A percentile compares a stretch with the other conserved stretches of the same genome.
phyloP scores from a whole-genome alignment of 2,113 vertebrate species.

The Helogale parvula region DNA sequence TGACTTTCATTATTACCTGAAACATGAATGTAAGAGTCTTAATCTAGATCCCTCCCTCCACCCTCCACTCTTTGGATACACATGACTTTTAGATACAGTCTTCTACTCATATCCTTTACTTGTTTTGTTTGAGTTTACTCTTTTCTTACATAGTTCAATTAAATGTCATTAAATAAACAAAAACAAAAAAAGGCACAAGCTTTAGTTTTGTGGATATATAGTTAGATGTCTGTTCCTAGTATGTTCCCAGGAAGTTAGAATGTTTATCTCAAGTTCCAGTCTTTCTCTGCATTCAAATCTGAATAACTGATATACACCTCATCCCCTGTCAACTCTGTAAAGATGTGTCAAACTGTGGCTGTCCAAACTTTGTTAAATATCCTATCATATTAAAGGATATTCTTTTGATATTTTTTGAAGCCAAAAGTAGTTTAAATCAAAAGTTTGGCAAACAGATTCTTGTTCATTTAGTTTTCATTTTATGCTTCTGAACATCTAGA shows the following conservation, averaged over 20 bases:
- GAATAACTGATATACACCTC: background rate
- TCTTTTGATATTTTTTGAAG: background rate
- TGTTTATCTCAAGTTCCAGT: background rate
- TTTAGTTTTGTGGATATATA: background rate
- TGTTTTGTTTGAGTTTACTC: conserved; percentile 38
- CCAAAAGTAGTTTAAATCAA: conserved; percentile 29
- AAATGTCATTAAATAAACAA: conserved; percentile 41
- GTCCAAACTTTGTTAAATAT: background rate
- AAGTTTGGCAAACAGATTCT: background rate
- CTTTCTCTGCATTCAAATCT: conserved; percentile 30
- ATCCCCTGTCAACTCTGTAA: background rate
- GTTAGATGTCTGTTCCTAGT: background rate
- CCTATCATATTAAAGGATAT: background rate
- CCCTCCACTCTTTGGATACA: background rate
- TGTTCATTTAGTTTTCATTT: conserved; percentile 37
- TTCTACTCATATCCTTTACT: background rate
- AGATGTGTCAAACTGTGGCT: background rate
- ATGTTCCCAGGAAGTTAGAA: background rate
- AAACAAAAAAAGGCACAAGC: background rate
- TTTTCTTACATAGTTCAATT: background rate
- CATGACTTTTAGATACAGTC: background rate
- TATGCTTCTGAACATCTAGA: conserved; percentile 27
- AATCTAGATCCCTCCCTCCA: background rate
- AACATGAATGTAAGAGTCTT: background rate
- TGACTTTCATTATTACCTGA: conserved; percentile 35